phyloP scores from a whole-genome alignment of 2,888 invertebrate genomes.

The Drosophila nr. medialis region DNA sequence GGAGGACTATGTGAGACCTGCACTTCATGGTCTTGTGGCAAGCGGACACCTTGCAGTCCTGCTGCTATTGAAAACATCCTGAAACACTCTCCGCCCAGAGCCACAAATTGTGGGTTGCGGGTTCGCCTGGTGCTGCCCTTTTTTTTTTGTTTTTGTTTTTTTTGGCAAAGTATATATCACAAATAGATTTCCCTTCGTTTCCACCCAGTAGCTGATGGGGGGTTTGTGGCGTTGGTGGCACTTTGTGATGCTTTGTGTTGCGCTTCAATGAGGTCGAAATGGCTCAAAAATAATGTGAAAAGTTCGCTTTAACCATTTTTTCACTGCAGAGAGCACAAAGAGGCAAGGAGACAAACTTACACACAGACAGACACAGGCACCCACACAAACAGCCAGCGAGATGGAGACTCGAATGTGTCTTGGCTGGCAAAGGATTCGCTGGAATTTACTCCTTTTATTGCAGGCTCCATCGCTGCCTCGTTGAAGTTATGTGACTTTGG shows the following conservation, averaged over 20 bases:
- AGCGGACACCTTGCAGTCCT: conserved; percentile 37
- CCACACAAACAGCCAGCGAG: not conserved
- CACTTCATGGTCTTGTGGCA: conserved; percentile 65
- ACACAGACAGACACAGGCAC: conserved; percentile 4
- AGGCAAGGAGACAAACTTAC: conserved; percentile 23
- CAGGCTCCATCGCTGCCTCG: conserved; percentile 29
- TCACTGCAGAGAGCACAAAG: conserved; percentile 45
- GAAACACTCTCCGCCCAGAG: not conserved
- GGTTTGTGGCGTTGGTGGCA: conserved; percentile 66
- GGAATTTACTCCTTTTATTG: conserved; percentile 66
- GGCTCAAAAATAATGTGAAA: conserved; percentile 81
- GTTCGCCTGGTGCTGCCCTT: conserved; percentile 8
- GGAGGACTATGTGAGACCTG: conserved; percentile 40
- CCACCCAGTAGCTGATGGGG: conserved; percentile 28
- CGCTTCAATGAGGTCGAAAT: conserved; percentile 82
- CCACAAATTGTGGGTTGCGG: conserved; percentile 64
- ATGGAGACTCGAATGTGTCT: conserved; percentile 29
- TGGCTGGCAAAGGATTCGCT: conserved; percentile 46
- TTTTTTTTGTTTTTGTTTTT: not conserved
- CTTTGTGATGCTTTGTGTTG: conserved; percentile 77
- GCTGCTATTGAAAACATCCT: conserved; percentile 2
- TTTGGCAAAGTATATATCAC: conserved; percentile 67
- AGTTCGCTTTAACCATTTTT: conserved; percentile 76
- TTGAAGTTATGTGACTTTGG: conserved; percentile 77
- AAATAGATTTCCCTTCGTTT: conserved; percentile 72